A percentile compares a stretch with the other conserved stretches of the same genome.
Conservation (phyloP, 2,797 vertebrate genomes). For the Octomys mimax region DNA sequence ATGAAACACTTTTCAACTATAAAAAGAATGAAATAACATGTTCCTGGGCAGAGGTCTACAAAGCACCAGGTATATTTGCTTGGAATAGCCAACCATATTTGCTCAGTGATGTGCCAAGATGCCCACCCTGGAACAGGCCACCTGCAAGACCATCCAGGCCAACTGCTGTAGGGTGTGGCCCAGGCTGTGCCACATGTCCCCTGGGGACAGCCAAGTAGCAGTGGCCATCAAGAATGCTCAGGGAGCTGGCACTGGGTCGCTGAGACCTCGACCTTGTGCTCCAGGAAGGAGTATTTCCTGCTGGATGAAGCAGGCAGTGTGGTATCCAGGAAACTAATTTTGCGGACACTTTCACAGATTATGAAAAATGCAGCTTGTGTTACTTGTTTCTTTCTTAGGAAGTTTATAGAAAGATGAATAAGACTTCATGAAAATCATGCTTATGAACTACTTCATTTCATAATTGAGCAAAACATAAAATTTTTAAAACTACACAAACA, state of each 20-base stretch:
- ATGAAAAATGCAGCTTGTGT: neutral
- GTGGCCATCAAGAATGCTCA: neutral
- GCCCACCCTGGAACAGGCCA: conserved; percentile 82
- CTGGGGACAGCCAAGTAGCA: neutral
- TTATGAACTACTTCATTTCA: neutral
- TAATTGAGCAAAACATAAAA: neutral
- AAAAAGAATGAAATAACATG: rapidly evolving
- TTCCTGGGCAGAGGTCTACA: too few species aligned
- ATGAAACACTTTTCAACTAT: neutral
- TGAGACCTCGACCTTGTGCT: neutral
- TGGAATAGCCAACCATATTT: neutral
- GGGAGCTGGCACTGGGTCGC: neutral
- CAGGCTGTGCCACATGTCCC: neutral
- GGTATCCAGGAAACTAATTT: conserved; percentile 88
- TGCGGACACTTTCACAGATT: conserved; percentile 82
- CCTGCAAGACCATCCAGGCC: conserved; percentile 73
- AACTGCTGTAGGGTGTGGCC: too few species aligned
- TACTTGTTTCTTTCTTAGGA: neutral
- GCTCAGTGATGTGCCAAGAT: conserved; percentile 78
- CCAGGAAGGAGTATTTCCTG: conserved; percentile 87
- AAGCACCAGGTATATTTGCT: too few species aligned
- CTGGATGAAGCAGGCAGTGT: conserved; percentile 85
- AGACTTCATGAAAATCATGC: conserved; percentile 16
- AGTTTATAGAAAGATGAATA: neutral
- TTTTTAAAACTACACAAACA: conserved; percentile 3